A percentile compares a stretch with the other conserved stretches of the same genome.
Conservation (phyloP, 2,888 invertebrate genomes). For the Yponomeuta malinellus region DNA sequence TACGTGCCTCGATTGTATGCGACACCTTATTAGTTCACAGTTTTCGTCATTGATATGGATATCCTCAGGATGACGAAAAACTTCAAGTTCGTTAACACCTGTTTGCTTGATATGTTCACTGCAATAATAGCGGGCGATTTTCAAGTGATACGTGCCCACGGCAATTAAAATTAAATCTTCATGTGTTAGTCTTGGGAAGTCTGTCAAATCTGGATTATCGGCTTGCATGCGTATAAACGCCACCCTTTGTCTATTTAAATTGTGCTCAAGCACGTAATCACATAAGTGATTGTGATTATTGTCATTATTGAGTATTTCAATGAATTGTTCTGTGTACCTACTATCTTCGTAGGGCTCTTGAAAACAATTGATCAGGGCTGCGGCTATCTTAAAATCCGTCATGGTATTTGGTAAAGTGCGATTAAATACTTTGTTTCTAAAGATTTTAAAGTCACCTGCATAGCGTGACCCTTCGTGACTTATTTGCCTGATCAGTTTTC, state of each 20-base stretch:
- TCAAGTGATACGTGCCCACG: slow-evolving; percentile 22
- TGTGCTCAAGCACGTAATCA: slow-evolving; percentile 18
- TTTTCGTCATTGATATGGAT: slow-evolving; percentile 7
- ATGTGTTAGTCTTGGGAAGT: slow-evolving; percentile 14
- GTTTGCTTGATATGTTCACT: slow-evolving; percentile 20
- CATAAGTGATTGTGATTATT: slow-evolving; percentile 19
- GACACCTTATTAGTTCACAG: slow-evolving; percentile 15
- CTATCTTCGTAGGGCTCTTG: slow-evolving; percentile 13
- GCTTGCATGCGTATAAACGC: slow-evolving; percentile 19
- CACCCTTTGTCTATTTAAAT: slow-evolving; percentile 22
- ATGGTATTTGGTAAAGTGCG: slow-evolving; percentile 15
- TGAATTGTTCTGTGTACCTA: slow-evolving; percentile 18
- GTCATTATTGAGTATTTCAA: slow-evolving; percentile 18
- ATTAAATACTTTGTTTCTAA: slow-evolving; percentile 22
- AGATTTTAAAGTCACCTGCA: slow-evolving; percentile 23
- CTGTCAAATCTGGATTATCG: slow-evolving; percentile 12
- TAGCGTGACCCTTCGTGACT: slow-evolving; percentile 20
- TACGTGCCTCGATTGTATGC: slow-evolving; percentile 19
- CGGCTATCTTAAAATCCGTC: slow-evolving; percentile 22
- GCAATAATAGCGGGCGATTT: slow-evolving; percentile 21
- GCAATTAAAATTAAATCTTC: slow-evolving; percentile 19
- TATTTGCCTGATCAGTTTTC: slow-evolving; percentile 19
- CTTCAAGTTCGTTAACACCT: slow-evolving; percentile 16
- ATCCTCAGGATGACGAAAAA: slow-evolving; percentile 9
- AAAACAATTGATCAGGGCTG: slow-evolving; percentile 23